These are phyloP conservation scores for Teleogryllus oceanicus DNA, from an alignment of 2,888 invertebrate species.

Conservation along the genomic window DNA sequence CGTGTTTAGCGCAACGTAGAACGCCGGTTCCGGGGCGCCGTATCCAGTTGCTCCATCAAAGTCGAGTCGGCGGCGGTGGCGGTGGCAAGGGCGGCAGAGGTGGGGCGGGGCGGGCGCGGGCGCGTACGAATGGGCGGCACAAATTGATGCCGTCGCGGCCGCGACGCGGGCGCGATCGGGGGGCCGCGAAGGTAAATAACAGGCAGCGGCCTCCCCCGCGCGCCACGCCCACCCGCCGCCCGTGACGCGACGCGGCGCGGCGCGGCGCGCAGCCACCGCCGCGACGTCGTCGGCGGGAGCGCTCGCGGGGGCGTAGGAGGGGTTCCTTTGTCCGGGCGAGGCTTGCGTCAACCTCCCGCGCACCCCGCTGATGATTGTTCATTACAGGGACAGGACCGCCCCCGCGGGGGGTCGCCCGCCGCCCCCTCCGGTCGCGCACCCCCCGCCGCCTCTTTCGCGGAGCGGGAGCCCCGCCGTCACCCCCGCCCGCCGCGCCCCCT, in stretches of 20 bases:
- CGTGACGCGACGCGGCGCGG: neutral
- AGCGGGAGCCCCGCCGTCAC: neutral
- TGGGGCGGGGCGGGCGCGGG: no score
- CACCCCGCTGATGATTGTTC: conserved; percentile 12
- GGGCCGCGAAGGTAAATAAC: neutral
- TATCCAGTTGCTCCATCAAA: no score
- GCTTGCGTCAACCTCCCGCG: conserved; percentile 1
- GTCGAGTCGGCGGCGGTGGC: no score
- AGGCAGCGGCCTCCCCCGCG: neutral
- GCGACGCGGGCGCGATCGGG: neutral
- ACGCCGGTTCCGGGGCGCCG: no score
- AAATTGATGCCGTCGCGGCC: no score
- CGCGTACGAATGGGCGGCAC: no score
- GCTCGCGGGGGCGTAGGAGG: neutral
- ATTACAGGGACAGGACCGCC: conserved; percentile 1
- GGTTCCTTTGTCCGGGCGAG: neutral
- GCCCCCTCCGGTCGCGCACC: neutral
- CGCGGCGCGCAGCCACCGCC: no score
- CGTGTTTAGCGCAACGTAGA: no score
- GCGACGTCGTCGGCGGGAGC: no score
- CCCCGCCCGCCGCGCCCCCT: neutral
- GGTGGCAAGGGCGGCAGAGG: no score
- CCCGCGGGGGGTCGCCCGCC: neutral
- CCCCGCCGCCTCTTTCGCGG: conserved; percentile 3
- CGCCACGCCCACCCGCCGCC: neutral